Evolutionary conservation across 2,888 invertebrate species (phyloP), one percentile per base, ranked within the genome.

Genomic region (Sceliomorpha sp.): DNA sequence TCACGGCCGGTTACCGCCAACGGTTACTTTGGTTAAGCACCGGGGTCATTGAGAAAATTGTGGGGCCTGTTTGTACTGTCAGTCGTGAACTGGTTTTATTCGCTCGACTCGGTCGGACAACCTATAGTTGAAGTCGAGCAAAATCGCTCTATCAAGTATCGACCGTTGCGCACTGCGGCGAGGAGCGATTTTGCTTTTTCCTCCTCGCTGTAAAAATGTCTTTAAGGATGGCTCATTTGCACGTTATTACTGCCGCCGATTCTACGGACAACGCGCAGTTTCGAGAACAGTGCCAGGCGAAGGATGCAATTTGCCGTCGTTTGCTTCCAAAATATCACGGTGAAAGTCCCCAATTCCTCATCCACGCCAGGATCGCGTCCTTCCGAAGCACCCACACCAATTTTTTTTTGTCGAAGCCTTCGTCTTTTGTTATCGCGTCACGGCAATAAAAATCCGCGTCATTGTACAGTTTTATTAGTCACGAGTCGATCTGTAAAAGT

Each of bases 61-160:
- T 78, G 79, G 53, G 85, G 86, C 83, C 84, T 87, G 85, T 86
- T 87, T 85, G 83, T 81, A 85, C 86, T 86, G 87, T 86, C 86
- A 87, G 86, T 79, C 74, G 77, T 76, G 77, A 80, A 86, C 82
- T 84, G 84, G 82, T 86, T 86, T 85, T 81, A 82, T 83, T 85
- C 83, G 81, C 79, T 85, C 78, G 77, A 63, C 73, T 73, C 77
- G 68, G 75, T n/a, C 80, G 72, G 84, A 85, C 86, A 85, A 84
- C 80, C 84, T 86, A 82, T 86, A 87, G 84, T 85, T 85, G 83
- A 77, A 76, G 70, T 70, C 73, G 74, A 70, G 75, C 77, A 60
- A 83, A 86, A 85, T 85, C 83, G 82, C 84, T 86, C 82, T 84
- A 86, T 86, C 83, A 81, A 71, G 71, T 31, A 26, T 45, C 39